Base-by-base conservation (phyloP, 2,113 vertebrate species). In the Dissostichus mawsoni region DNA sequence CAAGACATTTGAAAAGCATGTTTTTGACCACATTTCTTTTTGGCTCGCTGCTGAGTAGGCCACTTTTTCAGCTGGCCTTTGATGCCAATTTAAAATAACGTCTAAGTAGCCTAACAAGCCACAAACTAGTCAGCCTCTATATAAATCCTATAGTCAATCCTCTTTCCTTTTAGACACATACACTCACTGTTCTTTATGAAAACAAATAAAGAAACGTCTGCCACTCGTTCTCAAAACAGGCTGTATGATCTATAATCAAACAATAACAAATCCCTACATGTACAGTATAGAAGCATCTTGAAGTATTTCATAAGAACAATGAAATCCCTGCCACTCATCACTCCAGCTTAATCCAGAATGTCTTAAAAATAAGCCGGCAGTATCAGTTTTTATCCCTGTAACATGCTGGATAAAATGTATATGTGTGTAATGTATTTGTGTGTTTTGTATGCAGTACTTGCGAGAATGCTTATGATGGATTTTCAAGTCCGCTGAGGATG, bases 311-410 rank as follows among this genome's bases (percentile, higher is more conserved):
- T 44, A 62, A 68, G 18, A 80, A 74, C 75, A 77, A 85, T 77
- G 45, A 84, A 90, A 69, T 86, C 81, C 77, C 68, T 66, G 76
- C 79, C 81, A 89, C 69, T 76, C 76, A 69, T 71, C 58, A 17
- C 68, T 80, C 56, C 58, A 58, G 77, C 79, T 83, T 79, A 90
- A 90, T 88, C 85, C 82, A n/a, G 73, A 51, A 2, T 57, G 77
- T 69, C 56, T 82, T 65, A n/a, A 70, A 77, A 79, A 82, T 53
- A 67, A 85, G 48, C 67, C 74, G 88, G 1, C 78, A 71, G 66
- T 71, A 59, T 85, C 61, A 47, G 67, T 52, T 80, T 85, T 83
- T 76, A 88, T 89, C 79, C 76, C 52, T 69, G 55, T 78, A 50
- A 81, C 80, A 52, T 29, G 36, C 48, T 57, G 73, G 48, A 80